Percentiles rank a stretch among this genome's conserved stretches.
Evolutionary conservation across 2,888 invertebrate species (phyloP).

Genomic region (Cephus pygmeus): DNA sequence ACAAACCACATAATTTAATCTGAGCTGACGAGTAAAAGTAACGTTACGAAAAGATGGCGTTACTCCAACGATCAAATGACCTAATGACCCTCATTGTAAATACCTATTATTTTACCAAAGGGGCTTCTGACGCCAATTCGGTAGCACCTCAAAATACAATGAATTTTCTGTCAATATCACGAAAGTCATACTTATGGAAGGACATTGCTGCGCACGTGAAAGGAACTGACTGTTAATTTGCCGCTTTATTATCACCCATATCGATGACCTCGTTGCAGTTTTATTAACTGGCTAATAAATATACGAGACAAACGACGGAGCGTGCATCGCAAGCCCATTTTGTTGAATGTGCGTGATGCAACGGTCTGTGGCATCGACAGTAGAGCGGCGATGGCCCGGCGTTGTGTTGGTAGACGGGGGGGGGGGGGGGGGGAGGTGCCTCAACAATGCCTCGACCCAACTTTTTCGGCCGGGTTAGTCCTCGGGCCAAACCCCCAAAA

Average conservation of each 20-base stretch:
- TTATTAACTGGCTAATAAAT: neutral
- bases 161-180: neutral
- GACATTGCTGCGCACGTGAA: neutral
- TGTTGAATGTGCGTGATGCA: neutral
- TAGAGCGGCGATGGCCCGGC: neutral
- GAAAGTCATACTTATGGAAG: neutral
- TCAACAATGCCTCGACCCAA: neutral
- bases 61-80: neutral
- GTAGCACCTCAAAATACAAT: neutral
- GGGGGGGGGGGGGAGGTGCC: too few relatives aligned
- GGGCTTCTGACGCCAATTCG: neutral
- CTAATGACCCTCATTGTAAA: neutral
- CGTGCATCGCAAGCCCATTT: neutral
- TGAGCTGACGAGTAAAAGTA: neutral
- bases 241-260: neutral
- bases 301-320: neutral
- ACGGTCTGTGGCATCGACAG: neutral
- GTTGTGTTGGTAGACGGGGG: too few relatives aligned
- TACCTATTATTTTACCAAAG: neutral
- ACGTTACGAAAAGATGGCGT: neutral
- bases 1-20: neutral
- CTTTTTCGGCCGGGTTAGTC: slow-evolving; percentile 17
- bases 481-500: slow-evolving; percentile 15
- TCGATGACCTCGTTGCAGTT: neutral
- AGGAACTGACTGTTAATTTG: neutral